Conservation (phyloP, 2,888 invertebrate genomes). For the Drosophila nigritarsus region DNA sequence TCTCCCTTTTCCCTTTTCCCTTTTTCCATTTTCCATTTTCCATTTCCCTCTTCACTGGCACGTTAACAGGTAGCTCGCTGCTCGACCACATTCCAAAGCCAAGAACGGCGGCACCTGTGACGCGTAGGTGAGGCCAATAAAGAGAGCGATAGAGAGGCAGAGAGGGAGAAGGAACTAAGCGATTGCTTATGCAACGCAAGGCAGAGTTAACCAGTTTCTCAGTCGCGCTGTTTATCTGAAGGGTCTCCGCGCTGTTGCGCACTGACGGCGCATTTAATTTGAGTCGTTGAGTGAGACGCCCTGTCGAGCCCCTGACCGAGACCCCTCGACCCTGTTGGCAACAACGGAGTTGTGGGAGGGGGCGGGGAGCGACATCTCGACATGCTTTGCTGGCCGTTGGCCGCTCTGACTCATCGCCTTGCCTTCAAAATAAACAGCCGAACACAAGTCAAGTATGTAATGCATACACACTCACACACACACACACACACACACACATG, state of each 20-base stretch:
- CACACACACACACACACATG: background rate
- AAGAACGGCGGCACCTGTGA: slow-evolving; percentile 2
- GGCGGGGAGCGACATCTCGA: slow-evolving; percentile 38
- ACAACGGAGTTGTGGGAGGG: background rate
- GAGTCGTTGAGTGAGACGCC: slow-evolving; percentile 36
- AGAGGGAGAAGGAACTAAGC: background rate
- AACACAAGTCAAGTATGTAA: slow-evolving; percentile 27
- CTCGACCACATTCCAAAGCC: background rate
- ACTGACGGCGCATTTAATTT: slow-evolving; percentile 54
- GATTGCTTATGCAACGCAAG: slow-evolving; percentile 37
- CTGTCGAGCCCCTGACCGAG: slow-evolving; percentile 47
- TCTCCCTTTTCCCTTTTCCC: background rate
- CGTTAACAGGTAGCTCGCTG: background rate
- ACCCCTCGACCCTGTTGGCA: slow-evolving; percentile 16
- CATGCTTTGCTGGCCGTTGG: slow-evolving; percentile 50
- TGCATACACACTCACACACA: background rate
- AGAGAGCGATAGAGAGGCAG: background rate
- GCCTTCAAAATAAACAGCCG: slow-evolving; percentile 15
- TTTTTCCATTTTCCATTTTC: too few species aligned
- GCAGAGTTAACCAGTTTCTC: slow-evolving; percentile 44
- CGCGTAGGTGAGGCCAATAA: slow-evolving; percentile 1
- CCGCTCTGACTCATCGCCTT: slow-evolving; percentile 46
- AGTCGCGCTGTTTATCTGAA: slow-evolving; percentile 15
- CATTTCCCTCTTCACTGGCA: background rate
- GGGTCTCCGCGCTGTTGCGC: slow-evolving; percentile 49